phyloP scores from a whole-genome alignment of 2,113 vertebrate species.

The Vidua macroura region DNA sequence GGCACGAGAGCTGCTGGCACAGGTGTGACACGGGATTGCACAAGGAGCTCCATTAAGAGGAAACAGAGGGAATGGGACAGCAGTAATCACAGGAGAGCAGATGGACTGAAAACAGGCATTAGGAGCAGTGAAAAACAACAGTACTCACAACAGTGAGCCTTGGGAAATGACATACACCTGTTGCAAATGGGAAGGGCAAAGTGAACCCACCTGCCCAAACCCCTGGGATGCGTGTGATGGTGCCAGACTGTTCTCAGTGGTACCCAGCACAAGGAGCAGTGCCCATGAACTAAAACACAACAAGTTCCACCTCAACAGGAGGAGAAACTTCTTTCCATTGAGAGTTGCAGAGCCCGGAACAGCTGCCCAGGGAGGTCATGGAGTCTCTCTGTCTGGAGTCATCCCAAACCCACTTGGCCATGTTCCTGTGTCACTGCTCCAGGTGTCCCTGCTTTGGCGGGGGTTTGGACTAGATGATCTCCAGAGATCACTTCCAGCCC shows the following conservation, averaged over 20 bases:
- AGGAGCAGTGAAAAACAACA: not conserved
- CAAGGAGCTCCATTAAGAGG: not conserved
- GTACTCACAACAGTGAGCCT: not conserved
- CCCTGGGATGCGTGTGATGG: not conserved
- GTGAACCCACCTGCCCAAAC: not conserved
- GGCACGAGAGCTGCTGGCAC: not conserved
- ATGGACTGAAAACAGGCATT: not conserved
- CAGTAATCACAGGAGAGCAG: not conserved
- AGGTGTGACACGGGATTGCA: not conserved
- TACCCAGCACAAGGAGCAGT: not conserved
- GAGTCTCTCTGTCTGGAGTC: not conserved
- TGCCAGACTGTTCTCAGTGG: not conserved
- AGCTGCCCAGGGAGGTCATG: not conserved
- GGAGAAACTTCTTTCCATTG: not conserved
- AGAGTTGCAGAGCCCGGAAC: not conserved
- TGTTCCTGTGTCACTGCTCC: not conserved
- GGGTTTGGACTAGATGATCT: not conserved
- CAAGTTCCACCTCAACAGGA: not conserved
- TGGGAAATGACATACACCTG: not conserved
- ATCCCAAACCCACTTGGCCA: not conserved
- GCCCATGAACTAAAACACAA: not conserved
- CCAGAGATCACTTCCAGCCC: not conserved
- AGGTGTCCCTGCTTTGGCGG: not conserved
- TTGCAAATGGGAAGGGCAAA: not conserved
- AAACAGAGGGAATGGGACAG: not conserved